phyloP scores from a whole-genome alignment of 2,888 invertebrate species.

The Salticus scenicus region DNA sequence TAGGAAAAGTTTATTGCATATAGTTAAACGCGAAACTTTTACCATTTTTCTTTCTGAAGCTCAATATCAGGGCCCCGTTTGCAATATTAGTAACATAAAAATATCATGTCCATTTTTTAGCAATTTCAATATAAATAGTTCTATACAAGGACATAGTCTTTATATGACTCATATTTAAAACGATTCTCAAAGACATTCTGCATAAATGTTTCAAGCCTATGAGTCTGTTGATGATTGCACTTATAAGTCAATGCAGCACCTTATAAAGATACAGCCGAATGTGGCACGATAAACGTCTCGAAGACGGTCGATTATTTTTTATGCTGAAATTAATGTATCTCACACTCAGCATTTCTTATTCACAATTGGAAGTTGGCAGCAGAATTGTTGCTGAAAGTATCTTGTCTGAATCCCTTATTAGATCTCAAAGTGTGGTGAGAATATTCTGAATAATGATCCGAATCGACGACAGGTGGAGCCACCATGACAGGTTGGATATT shows the following conservation, averaged over 20 bases:
- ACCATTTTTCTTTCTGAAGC: too few species aligned
- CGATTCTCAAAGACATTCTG: too few species aligned
- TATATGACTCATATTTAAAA: not conserved
- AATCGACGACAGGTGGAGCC: slow-evolving; percentile 59
- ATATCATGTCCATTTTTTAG: not conserved
- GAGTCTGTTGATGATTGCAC: slow-evolving; percentile 44
- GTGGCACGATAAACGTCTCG: slow-evolving; percentile 40
- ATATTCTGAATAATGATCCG: slow-evolving; percentile 70
- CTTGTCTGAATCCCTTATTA: slow-evolving; percentile 39
- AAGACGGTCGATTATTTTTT: not conserved
- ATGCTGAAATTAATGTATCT: not conserved
- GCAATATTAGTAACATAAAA: too few species aligned
- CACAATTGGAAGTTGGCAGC: slow-evolving; percentile 62
- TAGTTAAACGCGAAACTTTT: too few species aligned
- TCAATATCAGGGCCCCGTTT: too few species aligned
- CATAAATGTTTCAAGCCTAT: too few species aligned
- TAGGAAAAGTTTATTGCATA: too few species aligned
- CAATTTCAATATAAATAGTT: not conserved
- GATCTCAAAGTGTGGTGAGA: slow-evolving; percentile 69
- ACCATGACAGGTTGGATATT: slow-evolving; percentile 67
- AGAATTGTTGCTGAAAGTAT: slow-evolving; percentile 59
- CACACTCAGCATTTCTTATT: not conserved
- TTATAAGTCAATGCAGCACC: slow-evolving; percentile 31
- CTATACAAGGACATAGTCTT: not conserved
- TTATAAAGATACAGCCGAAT: not conserved